Evolutionary conservation across 2,797 vertebrate genomes (phyloP).

Genomic region (Cyclopterus lumpus): DNA sequence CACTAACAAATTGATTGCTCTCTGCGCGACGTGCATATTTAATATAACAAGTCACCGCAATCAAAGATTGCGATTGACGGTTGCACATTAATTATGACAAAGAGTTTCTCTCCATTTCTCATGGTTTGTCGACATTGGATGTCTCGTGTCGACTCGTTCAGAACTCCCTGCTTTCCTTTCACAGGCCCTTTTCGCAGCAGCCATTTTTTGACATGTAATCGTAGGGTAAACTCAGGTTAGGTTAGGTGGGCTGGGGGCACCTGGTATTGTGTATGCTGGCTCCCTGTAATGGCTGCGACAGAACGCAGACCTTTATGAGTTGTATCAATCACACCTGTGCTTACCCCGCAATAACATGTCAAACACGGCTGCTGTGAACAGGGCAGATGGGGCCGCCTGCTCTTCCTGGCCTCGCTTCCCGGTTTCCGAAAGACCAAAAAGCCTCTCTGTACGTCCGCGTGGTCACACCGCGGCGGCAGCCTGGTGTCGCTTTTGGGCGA

Average conservation of each 20-base stretch:
- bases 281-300: too few species aligned
- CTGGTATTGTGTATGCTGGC: neutral
- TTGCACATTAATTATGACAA: neutral
- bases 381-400: neutral
- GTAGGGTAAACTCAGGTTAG: neutral
- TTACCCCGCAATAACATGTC: neutral
- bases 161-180: neutral
- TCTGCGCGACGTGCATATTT: neutral
- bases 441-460: neutral
- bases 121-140: neutral
- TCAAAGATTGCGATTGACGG: neutral
- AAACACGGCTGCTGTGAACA: too few species aligned
- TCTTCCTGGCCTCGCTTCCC: neutral
- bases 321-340: neutral
- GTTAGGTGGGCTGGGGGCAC: neutral
- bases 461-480: neutral
- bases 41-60: neutral
- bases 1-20: neutral
- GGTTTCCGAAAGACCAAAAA: neutral
- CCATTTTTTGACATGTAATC: neutral
- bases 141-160: neutral
- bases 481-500: neutral
- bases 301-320: neutral
- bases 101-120: neutral
- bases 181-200: too few species aligned